Evolutionary conservation across 2,888 invertebrate species (phyloP).

Genomic region (Diabrotica balteata): DNA sequence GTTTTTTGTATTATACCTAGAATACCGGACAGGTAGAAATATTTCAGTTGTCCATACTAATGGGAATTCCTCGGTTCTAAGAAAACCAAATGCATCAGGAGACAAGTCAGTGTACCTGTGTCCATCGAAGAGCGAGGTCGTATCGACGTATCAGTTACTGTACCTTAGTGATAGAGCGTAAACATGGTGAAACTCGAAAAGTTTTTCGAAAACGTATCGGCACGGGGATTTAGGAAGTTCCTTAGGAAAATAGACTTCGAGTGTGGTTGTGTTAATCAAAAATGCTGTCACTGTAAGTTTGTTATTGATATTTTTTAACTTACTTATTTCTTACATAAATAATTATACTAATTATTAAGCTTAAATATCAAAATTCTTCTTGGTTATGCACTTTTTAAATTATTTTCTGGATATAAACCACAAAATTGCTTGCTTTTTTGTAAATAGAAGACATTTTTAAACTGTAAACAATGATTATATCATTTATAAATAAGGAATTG

Average conservation of each 20-base stretch:
- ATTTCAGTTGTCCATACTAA: conserved; percentile 29
- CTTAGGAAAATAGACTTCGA: conserved; percentile 16
- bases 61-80: conserved; percentile 36
- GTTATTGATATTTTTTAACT: background rate
- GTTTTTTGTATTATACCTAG: background rate
- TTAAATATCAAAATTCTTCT: too few species aligned
- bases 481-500: too few species aligned
- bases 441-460: too few species aligned
- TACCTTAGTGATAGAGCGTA: too few species aligned
- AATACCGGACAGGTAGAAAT: conserved; percentile 34
- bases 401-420: too few species aligned
- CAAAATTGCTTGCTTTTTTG: too few species aligned
- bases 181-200: conserved; percentile 14
- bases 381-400: too few species aligned
- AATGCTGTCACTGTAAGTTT: background rate
- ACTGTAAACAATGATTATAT: too few species aligned
- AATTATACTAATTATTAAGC: too few species aligned
- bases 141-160: background rate
- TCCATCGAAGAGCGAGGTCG: conserved; percentile 1
- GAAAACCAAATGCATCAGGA: conserved; percentile 17
- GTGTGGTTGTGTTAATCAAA: conserved; percentile 11
- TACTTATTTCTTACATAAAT: too few species aligned
- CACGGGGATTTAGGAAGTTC: conserved; percentile 10
- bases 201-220: conserved; percentile 4
- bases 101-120: conserved; percentile 22